These are phyloP conservation scores for Trichechus manatus DNA, from an alignment of 2,113 vertebrate species.

Conservation along the genomic window DNA sequence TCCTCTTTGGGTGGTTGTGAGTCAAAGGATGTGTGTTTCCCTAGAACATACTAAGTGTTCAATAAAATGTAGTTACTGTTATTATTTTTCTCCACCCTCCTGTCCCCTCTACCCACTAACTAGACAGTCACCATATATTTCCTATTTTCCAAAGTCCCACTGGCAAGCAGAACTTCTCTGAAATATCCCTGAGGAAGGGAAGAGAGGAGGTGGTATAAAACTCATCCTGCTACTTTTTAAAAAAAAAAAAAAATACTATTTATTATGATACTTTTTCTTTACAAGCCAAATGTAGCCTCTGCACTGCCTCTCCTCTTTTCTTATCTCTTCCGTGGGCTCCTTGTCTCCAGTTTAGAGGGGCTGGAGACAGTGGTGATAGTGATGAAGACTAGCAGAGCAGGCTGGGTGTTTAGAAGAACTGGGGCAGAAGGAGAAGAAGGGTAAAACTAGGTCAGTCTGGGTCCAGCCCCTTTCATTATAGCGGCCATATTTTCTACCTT, in stretches of 20 bases:
- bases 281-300: neutral
- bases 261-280: neutral
- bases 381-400: neutral
- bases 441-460: neutral
- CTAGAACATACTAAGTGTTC: conserved; percentile 7
- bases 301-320: neutral
- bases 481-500: neutral
- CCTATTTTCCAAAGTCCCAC: neutral
- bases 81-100: neutral
- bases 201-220: neutral
- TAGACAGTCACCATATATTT: neutral
- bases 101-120: neutral
- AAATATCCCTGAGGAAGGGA: neutral
- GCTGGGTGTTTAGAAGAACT: neutral
- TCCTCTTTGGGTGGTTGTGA: neutral
- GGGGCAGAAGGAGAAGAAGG: neutral
- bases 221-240: neutral
- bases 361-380: neutral
- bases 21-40: neutral
- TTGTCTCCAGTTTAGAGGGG: neutral
- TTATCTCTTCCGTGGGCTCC: neutral
- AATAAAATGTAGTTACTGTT: neutral
- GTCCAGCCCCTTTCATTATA: neutral
- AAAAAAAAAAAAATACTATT: neutral
- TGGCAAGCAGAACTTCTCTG: neutral